Base-by-base conservation (phyloP, 2,888 invertebrate species). In the Gisinianus flammeolus region DNA sequence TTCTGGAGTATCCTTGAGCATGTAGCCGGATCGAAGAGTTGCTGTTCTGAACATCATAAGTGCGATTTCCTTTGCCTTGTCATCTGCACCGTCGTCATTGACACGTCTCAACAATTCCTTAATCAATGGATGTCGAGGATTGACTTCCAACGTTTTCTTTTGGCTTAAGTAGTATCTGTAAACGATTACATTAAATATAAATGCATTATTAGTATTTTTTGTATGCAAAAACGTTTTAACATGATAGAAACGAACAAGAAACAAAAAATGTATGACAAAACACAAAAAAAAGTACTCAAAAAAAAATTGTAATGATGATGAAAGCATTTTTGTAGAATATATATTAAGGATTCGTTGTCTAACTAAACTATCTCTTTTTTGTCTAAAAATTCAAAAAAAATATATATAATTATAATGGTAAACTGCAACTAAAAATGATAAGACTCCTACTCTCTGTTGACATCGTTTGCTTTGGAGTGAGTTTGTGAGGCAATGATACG, bases 101-200 rank as follows among this genome's bases (percentile, higher is more conserved):
- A 98, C 93, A 85, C 95, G 91, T 35, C 92, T 91, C 86, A 97
- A 89, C 83, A 99, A 90, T 88, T 98, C 97, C 85, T 93, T 92
- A 86, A 99, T 93, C 71, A 99, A 90, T 30, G 99, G 98, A 91
- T 99, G 99, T 74, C 96, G 91, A 62, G 98, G 97, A 89, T 99
- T 99, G 85, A 99, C 92, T 90, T 99, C 99, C 84, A 99, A 89
- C 71, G 94, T 94, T 89, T 98, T 99, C 91, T 96, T 98, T 88
- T 97, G 97, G 86, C 92, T 93, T 66, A 96, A 89, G 87, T 97
- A 96, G 87, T 95, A 94, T 83, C 88, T 87, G 75, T 68, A 75
- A 78, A 80, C 76, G 1, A 71, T 24, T 26, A 33, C 33, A 22
- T 62, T 58, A 24, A 1, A n/a, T n/a, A 6, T 73, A 10, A 73